A percentile compares a stretch with the other conserved stretches of the same genome.
These are phyloP conservation scores for Diarsia brunnea DNA, from an alignment of 2,888 invertebrate species.

Conservation along the genomic window DNA sequence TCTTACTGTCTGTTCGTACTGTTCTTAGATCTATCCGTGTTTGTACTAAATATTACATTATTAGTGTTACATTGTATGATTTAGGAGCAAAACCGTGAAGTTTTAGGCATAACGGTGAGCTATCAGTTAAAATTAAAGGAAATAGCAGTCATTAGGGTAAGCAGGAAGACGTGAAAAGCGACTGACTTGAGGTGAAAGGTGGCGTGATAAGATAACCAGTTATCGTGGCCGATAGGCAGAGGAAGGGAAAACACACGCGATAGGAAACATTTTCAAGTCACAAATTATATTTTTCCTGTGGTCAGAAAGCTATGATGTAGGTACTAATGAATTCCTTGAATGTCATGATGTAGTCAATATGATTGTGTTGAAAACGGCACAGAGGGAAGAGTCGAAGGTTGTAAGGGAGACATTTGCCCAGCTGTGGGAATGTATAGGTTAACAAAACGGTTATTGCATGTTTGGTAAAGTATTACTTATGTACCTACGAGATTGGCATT, in stretches of 20 bases:
- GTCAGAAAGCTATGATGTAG: not conserved
- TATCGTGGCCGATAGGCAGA: constrained; percentile 52
- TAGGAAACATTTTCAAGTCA: constrained; percentile 19
- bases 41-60: not conserved
- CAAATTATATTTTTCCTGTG: constrained; percentile 4
- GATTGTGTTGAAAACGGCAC: not conserved
- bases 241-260: constrained; percentile 35
- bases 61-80: not conserved
- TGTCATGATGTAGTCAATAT: not conserved
- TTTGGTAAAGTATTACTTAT: not conserved
- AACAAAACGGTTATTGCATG: not conserved
- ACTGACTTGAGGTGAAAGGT: constrained; percentile 57
- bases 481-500: not conserved
- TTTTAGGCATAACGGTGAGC: constrained; percentile 41
- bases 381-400: not conserved
- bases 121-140: constrained; percentile 63
- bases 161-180: constrained; percentile 48
- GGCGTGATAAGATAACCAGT: constrained; percentile 58
- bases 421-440: not conserved
- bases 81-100: constrained; percentile 25
- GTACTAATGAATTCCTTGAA: not conserved
- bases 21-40: not conserved
- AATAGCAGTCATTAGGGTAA: constrained; percentile 60
- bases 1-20: not conserved
- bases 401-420: not conserved